Evolutionary conservation across 64 coral and sea anemone genomes (phyloP).

Genomic region (Montipora cactus): DNA sequence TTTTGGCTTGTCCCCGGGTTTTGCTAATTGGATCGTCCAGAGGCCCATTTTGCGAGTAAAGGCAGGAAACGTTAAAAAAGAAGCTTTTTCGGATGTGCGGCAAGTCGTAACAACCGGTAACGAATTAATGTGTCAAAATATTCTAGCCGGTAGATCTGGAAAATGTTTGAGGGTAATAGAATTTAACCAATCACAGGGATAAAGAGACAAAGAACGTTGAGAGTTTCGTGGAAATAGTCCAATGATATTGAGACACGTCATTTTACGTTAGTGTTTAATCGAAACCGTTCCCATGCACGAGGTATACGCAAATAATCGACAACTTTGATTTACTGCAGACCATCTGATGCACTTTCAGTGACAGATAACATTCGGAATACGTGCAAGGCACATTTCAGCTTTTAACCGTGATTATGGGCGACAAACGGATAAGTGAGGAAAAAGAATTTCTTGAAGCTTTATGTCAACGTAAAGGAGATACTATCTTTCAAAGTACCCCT

Average conservation of each 20-base stretch:
- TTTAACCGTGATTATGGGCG: not conserved
- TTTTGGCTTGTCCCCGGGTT: too few species aligned
- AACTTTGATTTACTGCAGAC: not conserved
- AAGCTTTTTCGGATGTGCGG: too few species aligned
- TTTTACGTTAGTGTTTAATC: conserved; percentile 2
- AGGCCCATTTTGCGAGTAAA: too few species aligned
- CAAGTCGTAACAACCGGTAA: too few species aligned
- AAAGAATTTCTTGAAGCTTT: not conserved
- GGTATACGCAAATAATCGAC: not conserved
- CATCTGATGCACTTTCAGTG: not conserved
- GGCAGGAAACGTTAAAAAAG: too few species aligned
- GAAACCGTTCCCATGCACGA: not conserved
- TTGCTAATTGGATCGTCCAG: too few species aligned
- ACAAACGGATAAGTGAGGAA: not conserved
- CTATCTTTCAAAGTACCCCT: not conserved
- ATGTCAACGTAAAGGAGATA: not conserved
- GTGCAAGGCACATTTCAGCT: not conserved
- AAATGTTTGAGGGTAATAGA: too few species aligned
- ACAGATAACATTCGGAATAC: not conserved
- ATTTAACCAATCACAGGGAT: too few species aligned
- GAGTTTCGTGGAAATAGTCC: not conserved
- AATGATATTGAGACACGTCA: conserved; percentile 6
- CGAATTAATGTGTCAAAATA: too few species aligned
- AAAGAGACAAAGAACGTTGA: too few species aligned
- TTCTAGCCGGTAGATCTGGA: too few species aligned